These are phyloP conservation scores for Microhierax caerulescens DNA, from an alignment of 2,797 vertebrate genomes.

Conservation along the genomic window DNA sequence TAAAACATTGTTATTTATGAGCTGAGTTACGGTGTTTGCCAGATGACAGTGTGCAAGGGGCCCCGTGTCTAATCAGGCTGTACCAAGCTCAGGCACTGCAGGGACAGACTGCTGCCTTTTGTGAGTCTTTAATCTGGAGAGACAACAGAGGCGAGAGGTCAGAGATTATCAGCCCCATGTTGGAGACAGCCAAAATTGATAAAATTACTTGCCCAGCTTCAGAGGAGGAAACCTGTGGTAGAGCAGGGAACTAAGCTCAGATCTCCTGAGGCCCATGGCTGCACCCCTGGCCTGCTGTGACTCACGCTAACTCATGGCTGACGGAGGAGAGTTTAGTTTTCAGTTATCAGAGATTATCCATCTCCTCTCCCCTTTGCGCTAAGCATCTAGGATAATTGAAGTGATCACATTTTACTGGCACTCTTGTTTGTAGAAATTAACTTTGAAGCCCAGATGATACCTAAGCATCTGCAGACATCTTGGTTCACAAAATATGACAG, in stretches of 20 bases:
- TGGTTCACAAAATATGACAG: not conserved
- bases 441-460: not conserved
- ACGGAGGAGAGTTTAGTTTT: not conserved
- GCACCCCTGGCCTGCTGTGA: not conserved
- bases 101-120: not conserved
- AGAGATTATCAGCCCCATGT: not conserved
- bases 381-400: not conserved
- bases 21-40: constrained; percentile 18
- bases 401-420: not conserved
- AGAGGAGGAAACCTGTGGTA: not conserved
- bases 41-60: not conserved
- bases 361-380: not conserved
- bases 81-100: not conserved
- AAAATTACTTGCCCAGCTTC: not conserved
- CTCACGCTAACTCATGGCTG: not conserved
- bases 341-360: not conserved
- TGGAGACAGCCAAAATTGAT: not conserved
- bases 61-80: not conserved
- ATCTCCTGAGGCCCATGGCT: not conserved
- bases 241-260: not conserved
- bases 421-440: not conserved
- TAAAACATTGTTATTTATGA: constrained; percentile 31
- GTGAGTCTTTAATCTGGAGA: not conserved
- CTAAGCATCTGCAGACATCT: not conserved
- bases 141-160: not conserved